phyloP scores from a whole-genome alignment of 1,140 invertebrate species.

The Listronotus bonariensis region DNA sequence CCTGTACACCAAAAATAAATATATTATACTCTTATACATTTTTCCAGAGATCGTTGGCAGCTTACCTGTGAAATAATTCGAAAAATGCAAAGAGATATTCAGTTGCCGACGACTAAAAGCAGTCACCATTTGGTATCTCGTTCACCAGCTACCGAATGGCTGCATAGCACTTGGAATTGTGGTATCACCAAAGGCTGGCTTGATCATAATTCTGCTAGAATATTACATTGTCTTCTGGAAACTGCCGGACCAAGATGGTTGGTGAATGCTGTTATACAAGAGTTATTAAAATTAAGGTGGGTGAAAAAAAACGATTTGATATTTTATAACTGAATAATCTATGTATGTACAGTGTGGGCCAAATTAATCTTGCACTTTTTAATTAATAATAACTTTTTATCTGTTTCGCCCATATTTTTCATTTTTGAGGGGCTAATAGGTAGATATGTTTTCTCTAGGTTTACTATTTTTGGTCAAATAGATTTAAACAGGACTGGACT shows the following conservation, averaged over 20 bases:
- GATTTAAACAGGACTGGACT: no score
- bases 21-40: no score
- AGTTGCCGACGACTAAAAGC: conserved; percentile 72
- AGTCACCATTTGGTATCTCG: conserved; percentile 72
- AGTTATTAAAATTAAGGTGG: conserved; percentile 61
- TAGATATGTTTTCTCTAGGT: no score
- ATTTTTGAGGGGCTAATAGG: no score
- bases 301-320: no score
- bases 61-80: conserved; percentile 84
- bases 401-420: no score
- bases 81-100: conserved; percentile 85
- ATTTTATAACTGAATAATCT: no score
- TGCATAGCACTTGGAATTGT: conserved; percentile 63
- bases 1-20: no score
- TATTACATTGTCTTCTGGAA: conserved; percentile 82
- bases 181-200: conserved; percentile 73
- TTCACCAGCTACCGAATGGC: conserved; percentile 75
- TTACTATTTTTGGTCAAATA: no score
- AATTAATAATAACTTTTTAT: no score
- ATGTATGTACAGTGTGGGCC: no score
- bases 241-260: conserved; percentile 88
- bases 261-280: conserved; percentile 73
- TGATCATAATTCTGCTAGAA: conserved; percentile 77
- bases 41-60: conserved; percentile 56
- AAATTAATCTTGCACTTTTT: no score